Evolutionary conservation across 1,140 invertebrate genomes (phyloP), one percentile per base, ranked within the genome.

Genomic region (Cotesia chilonis): DNA sequence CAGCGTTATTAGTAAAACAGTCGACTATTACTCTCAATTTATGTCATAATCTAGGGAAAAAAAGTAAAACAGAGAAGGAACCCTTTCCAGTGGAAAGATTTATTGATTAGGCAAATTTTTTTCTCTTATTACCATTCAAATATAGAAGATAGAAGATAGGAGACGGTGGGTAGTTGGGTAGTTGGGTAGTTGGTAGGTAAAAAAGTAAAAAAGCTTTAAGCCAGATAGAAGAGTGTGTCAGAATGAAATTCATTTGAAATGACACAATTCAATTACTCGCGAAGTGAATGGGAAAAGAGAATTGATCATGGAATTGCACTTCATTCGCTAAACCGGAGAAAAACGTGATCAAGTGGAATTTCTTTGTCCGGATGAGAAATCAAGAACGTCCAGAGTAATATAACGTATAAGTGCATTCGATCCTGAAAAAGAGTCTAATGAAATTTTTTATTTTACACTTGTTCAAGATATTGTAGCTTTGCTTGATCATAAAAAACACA

Each of bases 281-380:
- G 64, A 66, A 38, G 41, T 37, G 38, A 52, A n/a, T 41, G 38
- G 47, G 41, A 14, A 41, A 66, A 17, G 61, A 64, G 28, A 64
- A 64, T 64, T 64, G 61, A 64, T 51, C 36, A 66, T 52, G 47
- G 20, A 28, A 66, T 66, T 66, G 64, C 47, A 66, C 47, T 47
- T 66, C 64, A 66, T 66, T 66, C 38, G 14, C 37, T 51, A 66
- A 66, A 66, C 14, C 47, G 47, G 41, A 66, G 41, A 66, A 66
- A 66, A 66, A 14, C 64, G 41, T 52, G 61, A 64, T 64, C 35
- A 64, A 64, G 61, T 64, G 61, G 37, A 36, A 37, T 37, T 35
- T 64, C 61, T 64, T 64, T 64, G 61, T 64, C n/a, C 28, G 28
- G 61, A 37, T 36, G 36, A 37, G 12, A 38, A 64, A 64, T 64